Percentiles rank a stretch among this genome's conserved stretches.
Conservation (phyloP, 2,797 vertebrate genomes). For the Tenualosa ilisha region DNA sequence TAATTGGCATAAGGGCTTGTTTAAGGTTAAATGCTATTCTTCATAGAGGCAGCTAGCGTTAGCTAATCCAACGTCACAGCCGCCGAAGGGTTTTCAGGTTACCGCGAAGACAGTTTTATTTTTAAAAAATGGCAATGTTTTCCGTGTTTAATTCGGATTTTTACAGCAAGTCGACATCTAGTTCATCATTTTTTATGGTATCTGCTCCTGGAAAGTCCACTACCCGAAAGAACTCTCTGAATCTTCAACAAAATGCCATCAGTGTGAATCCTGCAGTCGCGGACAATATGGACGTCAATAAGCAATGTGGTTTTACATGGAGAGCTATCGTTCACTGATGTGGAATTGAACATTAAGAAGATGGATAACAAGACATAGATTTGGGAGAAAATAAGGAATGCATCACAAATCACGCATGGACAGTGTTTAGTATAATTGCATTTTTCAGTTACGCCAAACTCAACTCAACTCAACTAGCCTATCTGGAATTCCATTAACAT, state of each 20-base stretch:
- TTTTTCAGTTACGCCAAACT: neutral
- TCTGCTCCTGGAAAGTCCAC: conserved; percentile 44
- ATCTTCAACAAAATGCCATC: conserved; percentile 39
- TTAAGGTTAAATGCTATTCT: neutral
- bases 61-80: conserved; percentile 16
- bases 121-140: conserved; percentile 61
- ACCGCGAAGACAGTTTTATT: neutral
- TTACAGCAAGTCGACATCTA: conserved; percentile 16
- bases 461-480: neutral
- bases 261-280: conserved; percentile 43
- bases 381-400: neutral
- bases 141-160: conserved; percentile 36
- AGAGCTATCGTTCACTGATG: neutral
- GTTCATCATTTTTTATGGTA: conserved; percentile 10
- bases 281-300: conserved; percentile 49
- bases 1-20: neutral
- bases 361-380: conserved; percentile 31
- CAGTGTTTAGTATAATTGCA: conserved; percentile 24
- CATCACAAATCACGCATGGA: conserved; percentile 33
- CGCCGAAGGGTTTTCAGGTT: conserved; percentile 5
- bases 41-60: too few species aligned
- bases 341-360: conserved; percentile 38
- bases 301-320: conserved; percentile 45
- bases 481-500: neutral
- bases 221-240: conserved; percentile 60